phyloP scores from a whole-genome alignment of 23 tunicate species.

The Halocynthia aurantium region DNA sequence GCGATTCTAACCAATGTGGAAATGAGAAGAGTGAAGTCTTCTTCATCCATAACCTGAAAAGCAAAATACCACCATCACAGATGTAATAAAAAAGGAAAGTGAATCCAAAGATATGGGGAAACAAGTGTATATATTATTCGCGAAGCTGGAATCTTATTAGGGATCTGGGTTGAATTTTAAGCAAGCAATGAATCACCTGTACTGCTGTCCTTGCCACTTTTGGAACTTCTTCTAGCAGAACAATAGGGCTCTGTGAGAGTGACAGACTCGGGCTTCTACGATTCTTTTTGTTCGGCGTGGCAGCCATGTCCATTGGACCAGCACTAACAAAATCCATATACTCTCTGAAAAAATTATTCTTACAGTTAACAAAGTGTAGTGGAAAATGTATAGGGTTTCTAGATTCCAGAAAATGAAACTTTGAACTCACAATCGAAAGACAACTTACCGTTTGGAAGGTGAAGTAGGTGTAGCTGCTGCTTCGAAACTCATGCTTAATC shows the following conservation, averaged over 20 bases:
- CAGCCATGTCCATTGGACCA: conserved; percentile 43
- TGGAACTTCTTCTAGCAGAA: conserved; percentile 34
- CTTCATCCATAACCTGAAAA: conserved; percentile 54
- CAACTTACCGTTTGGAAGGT: conserved; percentile 51
- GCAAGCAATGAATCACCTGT: conserved; percentile 34
- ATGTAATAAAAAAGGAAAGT: too few relatives aligned
- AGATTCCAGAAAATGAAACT: too few relatives aligned
- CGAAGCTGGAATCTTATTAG: too few relatives aligned
- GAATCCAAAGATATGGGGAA: too few relatives aligned
- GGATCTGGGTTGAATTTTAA: background rate
- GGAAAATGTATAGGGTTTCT: too few relatives aligned
- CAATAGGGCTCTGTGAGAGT: conserved; percentile 71
- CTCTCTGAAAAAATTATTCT: background rate
- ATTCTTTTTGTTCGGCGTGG: conserved; percentile 71
- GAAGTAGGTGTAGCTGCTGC: conserved; percentile 77
- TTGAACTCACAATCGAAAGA: too few relatives aligned
- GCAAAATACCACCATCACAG: background rate
- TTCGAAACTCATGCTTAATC: conserved; percentile 48
- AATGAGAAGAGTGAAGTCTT: conserved; percentile 54
- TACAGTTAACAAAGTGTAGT: too few relatives aligned
- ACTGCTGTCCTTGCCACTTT: conserved; percentile 47
- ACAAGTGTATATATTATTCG: too few relatives aligned
- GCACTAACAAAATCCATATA: background rate
- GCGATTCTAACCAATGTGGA: conserved; percentile 63
- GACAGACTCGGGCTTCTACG: conserved; percentile 28